Percentiles rank a stretch among this genome's conserved stretches.
These are phyloP conservation scores for Bagarius yarrelli DNA, from an alignment of 2,113 vertebrate species.

Conservation along the genomic window DNA sequence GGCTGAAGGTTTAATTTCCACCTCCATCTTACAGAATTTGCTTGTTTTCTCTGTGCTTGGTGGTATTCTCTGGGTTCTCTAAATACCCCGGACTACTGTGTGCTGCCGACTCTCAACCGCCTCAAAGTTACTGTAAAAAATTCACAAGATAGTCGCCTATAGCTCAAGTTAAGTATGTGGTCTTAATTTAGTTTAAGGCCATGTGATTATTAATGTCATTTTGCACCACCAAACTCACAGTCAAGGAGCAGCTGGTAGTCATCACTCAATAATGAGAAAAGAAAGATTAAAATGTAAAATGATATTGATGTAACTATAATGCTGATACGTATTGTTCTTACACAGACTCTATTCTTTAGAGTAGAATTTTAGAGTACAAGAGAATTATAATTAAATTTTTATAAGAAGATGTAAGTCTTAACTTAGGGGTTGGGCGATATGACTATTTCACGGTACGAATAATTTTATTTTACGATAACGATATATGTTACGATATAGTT, in stretches of 20 bases:
- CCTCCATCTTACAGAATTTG: too few relatives aligned
- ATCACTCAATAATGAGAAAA: not conserved
- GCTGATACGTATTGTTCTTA: too few relatives aligned
- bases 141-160: not conserved
- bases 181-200: not conserved
- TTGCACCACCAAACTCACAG: not conserved
- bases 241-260: not conserved
- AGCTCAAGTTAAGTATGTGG: not conserved
- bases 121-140: not conserved
- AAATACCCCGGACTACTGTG: not conserved
- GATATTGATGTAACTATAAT: too few relatives aligned
- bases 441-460: too few relatives aligned
- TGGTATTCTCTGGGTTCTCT: too few relatives aligned
- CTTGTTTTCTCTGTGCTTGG: too few relatives aligned
- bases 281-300: too few relatives aligned
- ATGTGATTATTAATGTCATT: constrained; percentile 2
- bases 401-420: constrained; percentile 15
- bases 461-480: too few relatives aligned
- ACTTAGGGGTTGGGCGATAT: too few relatives aligned
- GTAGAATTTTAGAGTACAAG: constrained; percentile 26
- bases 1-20: too few relatives aligned
- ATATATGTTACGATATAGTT: too few relatives aligned
- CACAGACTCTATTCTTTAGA: constrained; percentile 2
- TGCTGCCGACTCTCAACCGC: not conserved
- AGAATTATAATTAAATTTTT: constrained; percentile 36